Percentiles rank a stretch among this genome's conserved stretches.
Evolutionary conservation across 2,797 vertebrate species (phyloP).

Genomic region (Liasis olivaceus): DNA sequence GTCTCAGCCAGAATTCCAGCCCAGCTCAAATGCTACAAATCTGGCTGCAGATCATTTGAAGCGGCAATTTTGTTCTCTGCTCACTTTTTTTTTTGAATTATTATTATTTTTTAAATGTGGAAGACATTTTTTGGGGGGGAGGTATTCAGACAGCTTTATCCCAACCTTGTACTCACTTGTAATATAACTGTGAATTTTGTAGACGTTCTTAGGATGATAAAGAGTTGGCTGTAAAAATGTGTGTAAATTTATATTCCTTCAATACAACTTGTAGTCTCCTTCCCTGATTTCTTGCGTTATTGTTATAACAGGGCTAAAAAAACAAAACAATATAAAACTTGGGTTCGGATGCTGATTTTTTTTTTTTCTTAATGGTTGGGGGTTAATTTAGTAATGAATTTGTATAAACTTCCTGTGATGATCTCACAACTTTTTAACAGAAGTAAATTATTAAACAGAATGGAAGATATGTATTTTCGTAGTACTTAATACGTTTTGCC

Average conservation of each 20-base stretch:
- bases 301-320: slow-evolving; percentile 70
- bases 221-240: slow-evolving; percentile 74
- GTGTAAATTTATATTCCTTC: slow-evolving; percentile 79
- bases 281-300: slow-evolving; percentile 61
- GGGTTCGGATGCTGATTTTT: slow-evolving; percentile 50
- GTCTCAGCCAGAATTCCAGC: not conserved
- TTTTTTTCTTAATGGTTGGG: slow-evolving; percentile 30
- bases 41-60: slow-evolving; percentile 44
- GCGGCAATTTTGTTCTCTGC: slow-evolving; percentile 26
- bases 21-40: slow-evolving; percentile 30
- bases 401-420: slow-evolving; percentile 74
- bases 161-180: slow-evolving; percentile 74
- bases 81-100: slow-evolving; percentile 31
- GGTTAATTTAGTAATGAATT: slow-evolving; percentile 72
- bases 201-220: slow-evolving; percentile 73
- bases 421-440: slow-evolving; percentile 75
- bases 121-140: slow-evolving; percentile 55
- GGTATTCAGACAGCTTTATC: slow-evolving; percentile 70
- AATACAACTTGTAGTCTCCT: slow-evolving; percentile 67
- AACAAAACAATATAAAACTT: not conserved
- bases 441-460: slow-evolving; percentile 81
- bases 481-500: slow-evolving; percentile 71
- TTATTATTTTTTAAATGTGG: slow-evolving; percentile 57
- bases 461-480: slow-evolving; percentile 80
- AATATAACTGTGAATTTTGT: slow-evolving; percentile 81